Conservation (phyloP, 2,888 invertebrate species). For the Drosophila maculinotata region DNA sequence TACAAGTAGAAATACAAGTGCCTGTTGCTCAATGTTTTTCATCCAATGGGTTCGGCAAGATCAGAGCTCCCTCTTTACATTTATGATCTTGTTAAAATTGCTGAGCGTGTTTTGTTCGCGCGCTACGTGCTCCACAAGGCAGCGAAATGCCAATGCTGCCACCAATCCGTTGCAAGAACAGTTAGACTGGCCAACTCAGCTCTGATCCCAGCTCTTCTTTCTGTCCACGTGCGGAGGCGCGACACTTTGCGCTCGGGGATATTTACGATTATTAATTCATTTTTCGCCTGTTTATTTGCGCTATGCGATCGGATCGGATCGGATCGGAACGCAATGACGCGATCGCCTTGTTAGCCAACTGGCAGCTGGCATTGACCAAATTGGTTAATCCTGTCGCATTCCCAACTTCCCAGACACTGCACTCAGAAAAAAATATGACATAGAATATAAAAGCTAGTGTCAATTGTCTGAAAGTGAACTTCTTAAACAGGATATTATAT, state of each 20-base stretch:
- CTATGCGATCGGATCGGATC: constrained; percentile 36
- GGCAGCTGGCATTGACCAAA: constrained; percentile 41
- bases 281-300: constrained; percentile 74
- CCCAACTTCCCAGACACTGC: constrained; percentile 14
- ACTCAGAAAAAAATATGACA: no score
- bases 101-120: constrained; percentile 51
- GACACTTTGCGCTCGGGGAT: constrained; percentile 66
- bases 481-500: no score
- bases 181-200: constrained; percentile 52
- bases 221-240: constrained; percentile 69
- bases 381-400: constrained; percentile 68
- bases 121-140: constrained; percentile 53
- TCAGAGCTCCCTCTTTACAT: constrained; percentile 62
- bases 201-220: background rate
- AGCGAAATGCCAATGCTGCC: constrained; percentile 24
- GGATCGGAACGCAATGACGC: no score
- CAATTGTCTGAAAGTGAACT: no score
- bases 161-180: constrained; percentile 65
- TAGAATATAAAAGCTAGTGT: no score
- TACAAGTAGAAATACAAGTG: constrained; percentile 15
- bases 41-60: constrained; percentile 61
- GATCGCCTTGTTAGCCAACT: constrained; percentile 63
- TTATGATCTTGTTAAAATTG: constrained; percentile 80
- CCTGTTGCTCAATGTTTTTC: background rate
- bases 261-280: constrained; percentile 83